Evolutionary conservation across 2,888 invertebrate species (phyloP), one percentile per base, ranked within the genome.

Genomic region (Drosophila mulleri): DNA sequence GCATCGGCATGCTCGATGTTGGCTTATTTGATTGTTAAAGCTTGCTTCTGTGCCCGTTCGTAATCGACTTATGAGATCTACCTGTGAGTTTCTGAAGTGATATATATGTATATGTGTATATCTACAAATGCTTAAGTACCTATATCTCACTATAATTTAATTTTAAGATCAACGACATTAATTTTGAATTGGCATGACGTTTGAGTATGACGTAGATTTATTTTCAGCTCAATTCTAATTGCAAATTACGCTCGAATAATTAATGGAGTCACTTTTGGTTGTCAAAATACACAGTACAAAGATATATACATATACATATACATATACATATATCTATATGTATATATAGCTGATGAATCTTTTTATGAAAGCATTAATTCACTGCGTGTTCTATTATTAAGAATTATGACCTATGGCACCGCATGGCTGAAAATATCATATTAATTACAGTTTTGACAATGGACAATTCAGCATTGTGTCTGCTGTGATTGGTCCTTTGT

Each of bases 171-270:
- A 73, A 73, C 63, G 78, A 67, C 74, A 77, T 70, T 67, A 52
- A 68, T 61, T 67, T 78, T 52, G 53, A 69, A 86, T 75, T 75
- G 75, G 82, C 87, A 83, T 83, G 82, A 79, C 67, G 62, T 61
- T 77, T 57, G 53, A 67, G 80, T 78, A 83, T 83, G 82, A 82
- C 67, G 65, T 86, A 69, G 67, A 26, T 67, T 67, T 58, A 83
- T 82, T 83, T 58, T 32, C 62, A 63, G 52, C 65, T 56, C 53
- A 64, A 60, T 67, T 65, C 20, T 29, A 60, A 72, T 63, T 48
- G 48, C 48, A 16, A 62, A 32, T 42, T 26, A 59, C 50, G 42
- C 39, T 20, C 41, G 37, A 48, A 42, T 63, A 67, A 74, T 74
- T 68, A 74, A 64, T 61, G 45, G 23, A 60, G 39, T 2, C 42